These are phyloP conservation scores for Enteromius thamalakanensis DNA, from an alignment of 2,797 vertebrate genomes.

Conservation along the genomic window DNA sequence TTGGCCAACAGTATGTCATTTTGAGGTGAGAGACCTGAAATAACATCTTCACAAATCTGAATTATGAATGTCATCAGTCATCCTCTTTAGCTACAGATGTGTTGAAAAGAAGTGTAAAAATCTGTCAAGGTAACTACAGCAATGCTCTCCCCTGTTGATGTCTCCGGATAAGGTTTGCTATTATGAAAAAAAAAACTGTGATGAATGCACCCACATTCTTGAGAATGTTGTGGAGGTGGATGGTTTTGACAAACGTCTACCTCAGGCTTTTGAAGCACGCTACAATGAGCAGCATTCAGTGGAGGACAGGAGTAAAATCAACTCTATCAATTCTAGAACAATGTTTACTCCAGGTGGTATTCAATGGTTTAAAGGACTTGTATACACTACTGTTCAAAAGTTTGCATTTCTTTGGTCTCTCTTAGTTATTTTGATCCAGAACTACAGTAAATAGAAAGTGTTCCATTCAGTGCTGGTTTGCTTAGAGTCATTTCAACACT, in stretches of 20 bases:
- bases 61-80: conserved; percentile 29
- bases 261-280: conserved; percentile 38
- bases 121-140: conserved; percentile 34
- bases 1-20: conserved; percentile 12
- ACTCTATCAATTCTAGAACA: conserved; percentile 10
- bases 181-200: conserved; percentile 38
- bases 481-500: background rate
- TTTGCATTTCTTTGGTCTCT: background rate
- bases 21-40: conserved; percentile 22
- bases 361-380: background rate
- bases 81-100: conserved; percentile 4
- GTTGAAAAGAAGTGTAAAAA: conserved; percentile 35
- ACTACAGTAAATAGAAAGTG: background rate
- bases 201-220: conserved; percentile 49
- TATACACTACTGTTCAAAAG: background rate
- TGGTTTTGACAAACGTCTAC: conserved; percentile 43
- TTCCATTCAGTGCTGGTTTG: background rate
- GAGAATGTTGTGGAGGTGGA: conserved; percentile 51
- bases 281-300: conserved; percentile 42
- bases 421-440: background rate
- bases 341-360: conserved; percentile 10
- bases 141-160: conserved; percentile 37
- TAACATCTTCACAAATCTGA: conserved; percentile 31
- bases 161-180: conserved; percentile 41
- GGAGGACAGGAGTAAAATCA: conserved; percentile 41